Conservation (phyloP, 2,888 invertebrate genomes). For the Zaprionus bogoriensis region DNA sequence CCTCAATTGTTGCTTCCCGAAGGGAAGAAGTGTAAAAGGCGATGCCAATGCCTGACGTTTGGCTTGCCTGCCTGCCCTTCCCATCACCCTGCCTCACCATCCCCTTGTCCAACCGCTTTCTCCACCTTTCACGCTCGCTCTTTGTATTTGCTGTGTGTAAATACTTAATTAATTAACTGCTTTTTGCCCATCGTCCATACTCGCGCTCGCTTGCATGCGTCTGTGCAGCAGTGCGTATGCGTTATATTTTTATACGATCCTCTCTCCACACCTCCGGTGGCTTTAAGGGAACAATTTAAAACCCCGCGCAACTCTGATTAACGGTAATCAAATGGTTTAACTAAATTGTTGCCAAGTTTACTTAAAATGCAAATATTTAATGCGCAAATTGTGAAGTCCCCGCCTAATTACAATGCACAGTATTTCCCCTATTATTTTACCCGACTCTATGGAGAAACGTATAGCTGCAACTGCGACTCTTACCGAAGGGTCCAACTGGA, state of each 20-base stretch:
- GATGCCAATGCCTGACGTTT: conserved; percentile 51
- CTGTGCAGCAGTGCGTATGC: conserved; percentile 28
- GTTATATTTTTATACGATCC: conserved; percentile 26
- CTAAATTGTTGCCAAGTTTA: not conserved
- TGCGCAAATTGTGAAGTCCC: too few relatives aligned
- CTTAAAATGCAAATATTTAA: not conserved
- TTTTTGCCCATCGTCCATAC: conserved; percentile 36
- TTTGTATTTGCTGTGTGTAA: conserved; percentile 50
- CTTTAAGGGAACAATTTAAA: not conserved
- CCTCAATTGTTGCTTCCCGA: conserved; percentile 65
- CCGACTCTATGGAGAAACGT: not conserved
- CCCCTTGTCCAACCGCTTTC: not conserved
- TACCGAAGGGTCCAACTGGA: conserved; percentile 20
- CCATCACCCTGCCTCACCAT: not conserved
- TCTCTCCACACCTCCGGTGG: not conserved
- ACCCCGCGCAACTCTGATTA: too few relatives aligned
- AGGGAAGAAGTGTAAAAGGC: conserved; percentile 59
- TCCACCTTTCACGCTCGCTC: not conserved
- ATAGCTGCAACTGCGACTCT: not conserved
- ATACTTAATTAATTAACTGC: conserved; percentile 65
- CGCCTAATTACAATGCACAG: too few relatives aligned
- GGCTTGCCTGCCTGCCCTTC: conserved; percentile 10
- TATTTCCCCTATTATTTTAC: not conserved
- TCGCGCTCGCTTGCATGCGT: conserved; percentile 18
- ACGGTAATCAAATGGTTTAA: not conserved